Evolutionary conservation across 2,888 invertebrate genomes (phyloP).

Genomic region (Rhopalosiphum nymphaeae): DNA sequence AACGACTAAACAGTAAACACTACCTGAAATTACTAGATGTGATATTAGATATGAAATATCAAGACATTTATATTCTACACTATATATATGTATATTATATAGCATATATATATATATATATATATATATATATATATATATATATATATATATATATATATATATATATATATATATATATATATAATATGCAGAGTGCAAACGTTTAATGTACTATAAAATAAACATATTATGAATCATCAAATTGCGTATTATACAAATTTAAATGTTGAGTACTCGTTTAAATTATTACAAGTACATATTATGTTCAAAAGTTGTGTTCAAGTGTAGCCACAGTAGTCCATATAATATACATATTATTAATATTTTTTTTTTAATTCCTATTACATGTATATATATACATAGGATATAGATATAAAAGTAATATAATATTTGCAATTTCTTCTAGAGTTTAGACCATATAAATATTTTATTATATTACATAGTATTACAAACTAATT

Average conservation of each 20-base stretch:
- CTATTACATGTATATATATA: not conserved
- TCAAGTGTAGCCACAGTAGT: not conserved
- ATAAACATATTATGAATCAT: not conserved
- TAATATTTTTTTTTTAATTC: not conserved
- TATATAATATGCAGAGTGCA: not conserved
- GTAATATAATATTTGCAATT: not conserved
- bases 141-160: not conserved
- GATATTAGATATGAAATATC: not conserved
- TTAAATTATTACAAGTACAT: not conserved
- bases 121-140: not conserved
- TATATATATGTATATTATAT: not conserved
- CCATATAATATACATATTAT: not conserved
- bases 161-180: not conserved
- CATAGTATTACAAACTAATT: not conserved
- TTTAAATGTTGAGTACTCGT: not conserved
- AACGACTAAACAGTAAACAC: not conserved
- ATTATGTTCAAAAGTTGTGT: not conserved
- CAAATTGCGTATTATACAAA: not conserved
- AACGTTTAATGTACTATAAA: not conserved
- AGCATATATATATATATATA: too few relatives aligned
- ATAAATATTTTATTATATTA: not conserved
- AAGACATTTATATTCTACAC: not conserved
- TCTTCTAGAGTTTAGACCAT: not conserved
- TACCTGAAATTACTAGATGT: not conserved
- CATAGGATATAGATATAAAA: too few relatives aligned